Evolutionary conservation across 2,797 vertebrate genomes (phyloP).

Genomic region (Hemibagrus guttatus): DNA sequence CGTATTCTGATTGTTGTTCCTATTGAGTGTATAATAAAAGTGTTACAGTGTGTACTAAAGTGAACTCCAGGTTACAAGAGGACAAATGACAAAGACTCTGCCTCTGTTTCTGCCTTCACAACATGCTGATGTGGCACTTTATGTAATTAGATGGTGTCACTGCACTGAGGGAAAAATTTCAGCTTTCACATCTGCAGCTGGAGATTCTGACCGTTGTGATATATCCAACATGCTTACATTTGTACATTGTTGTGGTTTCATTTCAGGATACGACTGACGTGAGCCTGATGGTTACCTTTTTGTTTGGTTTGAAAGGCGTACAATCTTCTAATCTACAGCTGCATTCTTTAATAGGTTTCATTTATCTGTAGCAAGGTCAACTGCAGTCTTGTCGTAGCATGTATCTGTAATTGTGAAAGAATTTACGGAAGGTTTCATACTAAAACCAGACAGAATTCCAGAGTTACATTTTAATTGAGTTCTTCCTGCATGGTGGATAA

Average conservation of each 20-base stretch:
- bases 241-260: neutral
- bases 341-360: neutral
- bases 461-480: constrained; percentile 40
- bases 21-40: neutral
- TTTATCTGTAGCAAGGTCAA: neutral
- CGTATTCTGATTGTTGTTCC: neutral
- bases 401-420: neutral
- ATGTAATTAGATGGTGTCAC: neutral
- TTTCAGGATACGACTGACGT: constrained; percentile 24
- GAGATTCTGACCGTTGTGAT: neutral
- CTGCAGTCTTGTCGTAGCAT: neutral
- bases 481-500: constrained; percentile 33
- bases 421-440: neutral
- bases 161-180: neutral
- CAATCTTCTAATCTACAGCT: neutral
- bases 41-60: neutral
- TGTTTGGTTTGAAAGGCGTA: constrained; percentile 4
- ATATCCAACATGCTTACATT: neutral
- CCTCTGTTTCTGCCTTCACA: neutral
- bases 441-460: neutral
- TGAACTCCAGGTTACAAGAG: neutral
- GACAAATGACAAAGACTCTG: neutral
- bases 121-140: neutral
- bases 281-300: neutral
- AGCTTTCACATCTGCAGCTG: neutral